A percentile compares a stretch with the other conserved stretches of the same genome.
These are phyloP conservation scores for Xylota sylvarum DNA, from an alignment of 2,888 invertebrate species.

Conservation along the genomic window DNA sequence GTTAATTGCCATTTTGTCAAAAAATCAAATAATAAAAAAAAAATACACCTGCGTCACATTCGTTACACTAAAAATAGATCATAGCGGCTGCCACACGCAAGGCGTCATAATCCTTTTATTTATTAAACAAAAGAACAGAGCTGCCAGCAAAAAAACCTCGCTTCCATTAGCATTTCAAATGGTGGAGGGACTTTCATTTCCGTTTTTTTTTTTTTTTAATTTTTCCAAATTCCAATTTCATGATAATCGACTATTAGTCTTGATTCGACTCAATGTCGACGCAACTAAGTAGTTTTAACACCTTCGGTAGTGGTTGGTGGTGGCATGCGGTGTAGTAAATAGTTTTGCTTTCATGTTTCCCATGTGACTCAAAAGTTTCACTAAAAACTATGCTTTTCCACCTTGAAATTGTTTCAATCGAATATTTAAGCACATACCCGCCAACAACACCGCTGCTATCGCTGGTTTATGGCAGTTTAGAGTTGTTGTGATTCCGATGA, in stretches of 20 bases:
- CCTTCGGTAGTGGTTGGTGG: not conserved
- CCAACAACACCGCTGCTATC: slow-evolving; percentile 11
- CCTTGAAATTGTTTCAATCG: slow-evolving; percentile 37
- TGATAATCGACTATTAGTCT: slow-evolving; percentile 15
- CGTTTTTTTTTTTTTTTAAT: slow-evolving; percentile 24
- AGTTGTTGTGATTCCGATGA: slow-evolving; percentile 67
- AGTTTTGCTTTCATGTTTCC: slow-evolving; percentile 17
- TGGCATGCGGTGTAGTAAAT: not conserved
- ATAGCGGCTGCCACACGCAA: slow-evolving; percentile 7
- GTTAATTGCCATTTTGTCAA: not conserved
- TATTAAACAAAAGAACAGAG: slow-evolving; percentile 29
- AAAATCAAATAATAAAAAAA: not conserved
- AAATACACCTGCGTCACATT: slow-evolving; percentile 12
- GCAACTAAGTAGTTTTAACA: not conserved
- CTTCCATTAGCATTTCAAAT: slow-evolving; percentile 39
- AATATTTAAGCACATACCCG: slow-evolving; percentile 22
- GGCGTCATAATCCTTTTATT: slow-evolving; percentile 31
- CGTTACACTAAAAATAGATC: slow-evolving; percentile 20
- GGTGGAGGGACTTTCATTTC: not conserved
- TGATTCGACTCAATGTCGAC: slow-evolving; percentile 21
- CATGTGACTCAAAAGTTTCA: slow-evolving; percentile 13
- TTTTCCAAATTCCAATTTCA: slow-evolving; percentile 4
- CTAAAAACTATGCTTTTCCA: slow-evolving; percentile 29
- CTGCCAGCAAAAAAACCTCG: not conserved
- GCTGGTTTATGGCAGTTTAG: slow-evolving; percentile 41